phyloP scores from a whole-genome alignment of 2,888 invertebrate genomes.

The Chelonus formosanus region DNA sequence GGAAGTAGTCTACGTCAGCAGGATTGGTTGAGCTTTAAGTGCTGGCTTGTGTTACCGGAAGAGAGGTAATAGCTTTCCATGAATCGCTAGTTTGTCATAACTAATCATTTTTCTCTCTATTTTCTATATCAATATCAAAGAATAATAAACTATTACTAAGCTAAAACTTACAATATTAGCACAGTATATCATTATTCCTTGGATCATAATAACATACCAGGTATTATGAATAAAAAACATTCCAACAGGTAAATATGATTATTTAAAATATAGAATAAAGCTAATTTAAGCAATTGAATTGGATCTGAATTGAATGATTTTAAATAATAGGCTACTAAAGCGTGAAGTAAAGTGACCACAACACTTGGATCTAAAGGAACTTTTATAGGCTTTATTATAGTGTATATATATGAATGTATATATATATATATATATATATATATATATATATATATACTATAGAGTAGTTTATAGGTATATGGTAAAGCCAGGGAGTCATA shows the following conservation, averaged over 20 bases:
- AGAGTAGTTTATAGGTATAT: background rate
- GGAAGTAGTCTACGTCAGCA: slow-evolving; percentile 39
- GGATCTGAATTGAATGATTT: background rate
- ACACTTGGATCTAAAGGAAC: background rate
- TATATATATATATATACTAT: too few relatives aligned
- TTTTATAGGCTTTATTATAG: too few relatives aligned
- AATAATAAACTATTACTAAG: too few relatives aligned
- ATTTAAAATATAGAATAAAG: background rate
- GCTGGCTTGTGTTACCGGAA: slow-evolving; percentile 63
- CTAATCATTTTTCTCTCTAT: slow-evolving; percentile 23
- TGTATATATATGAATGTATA: too few relatives aligned
- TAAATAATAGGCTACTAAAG: background rate
- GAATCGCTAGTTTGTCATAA: slow-evolving; percentile 29
- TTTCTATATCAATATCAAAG: background rate
- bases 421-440: too few relatives aligned
- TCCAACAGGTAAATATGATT: too few relatives aligned
- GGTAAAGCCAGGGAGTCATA: slow-evolving; percentile 27
- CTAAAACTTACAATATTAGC: too few relatives aligned
- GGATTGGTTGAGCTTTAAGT: slow-evolving; percentile 49
- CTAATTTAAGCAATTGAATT: background rate
- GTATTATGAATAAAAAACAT: too few relatives aligned
- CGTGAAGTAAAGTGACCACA: slow-evolving; percentile 32
- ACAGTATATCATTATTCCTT: too few relatives aligned
- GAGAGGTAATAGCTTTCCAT: slow-evolving; percentile 53
- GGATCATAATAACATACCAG: too few relatives aligned